Evolutionary conservation across 2,888 invertebrate species (phyloP), one percentile per base, ranked within the genome.

Genomic region (Drosophila paracracens): DNA sequence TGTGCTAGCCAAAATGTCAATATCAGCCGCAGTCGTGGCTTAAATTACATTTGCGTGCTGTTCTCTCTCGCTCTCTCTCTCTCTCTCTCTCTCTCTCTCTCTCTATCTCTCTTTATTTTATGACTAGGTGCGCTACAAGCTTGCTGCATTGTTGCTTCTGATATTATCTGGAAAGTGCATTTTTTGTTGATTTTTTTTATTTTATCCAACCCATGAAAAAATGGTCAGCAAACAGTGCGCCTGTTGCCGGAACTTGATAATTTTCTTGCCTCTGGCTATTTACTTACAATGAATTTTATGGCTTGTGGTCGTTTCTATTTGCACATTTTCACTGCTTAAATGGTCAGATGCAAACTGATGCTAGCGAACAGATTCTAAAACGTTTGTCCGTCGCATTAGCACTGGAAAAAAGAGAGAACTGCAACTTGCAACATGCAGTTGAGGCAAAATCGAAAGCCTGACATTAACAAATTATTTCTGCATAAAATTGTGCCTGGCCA

Each of bases 391-490:
- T 40, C 81, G 77, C 72, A 81, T 80, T 76, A 80, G 77, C 81
- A 64, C 46, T 46, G 66, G 46, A 53, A 43, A 43, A 25, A n/a
- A 18, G 38, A 62, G 53, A 51, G 27, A 53, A 27, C 38, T 56
- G 54, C 27, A 51, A n/a, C 54, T 29, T 54, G 54, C 35, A 21
- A 43, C 46, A 8, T 40, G 59, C 73, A 60, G 59, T 43, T 60
- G 76, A 56, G 63, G 65, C 73, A 71, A 72, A 77, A 79, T 81
- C 74, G 70, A 76, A 71, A 67, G 73, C 59, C 80, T 85, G 64
- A 58, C 77, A 77, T 74, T 76, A 85, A 83, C 83, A 85, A 88
- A 83, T 88, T 82, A 85, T 88, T 88, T 82, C 81, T 83, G 67
- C 77, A 83, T 76, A 64, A 82, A 88, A 79, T 77, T 78, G 73